phyloP scores from a whole-genome alignment of 2,113 vertebrate genomes.

The Puma concolor region DNA sequence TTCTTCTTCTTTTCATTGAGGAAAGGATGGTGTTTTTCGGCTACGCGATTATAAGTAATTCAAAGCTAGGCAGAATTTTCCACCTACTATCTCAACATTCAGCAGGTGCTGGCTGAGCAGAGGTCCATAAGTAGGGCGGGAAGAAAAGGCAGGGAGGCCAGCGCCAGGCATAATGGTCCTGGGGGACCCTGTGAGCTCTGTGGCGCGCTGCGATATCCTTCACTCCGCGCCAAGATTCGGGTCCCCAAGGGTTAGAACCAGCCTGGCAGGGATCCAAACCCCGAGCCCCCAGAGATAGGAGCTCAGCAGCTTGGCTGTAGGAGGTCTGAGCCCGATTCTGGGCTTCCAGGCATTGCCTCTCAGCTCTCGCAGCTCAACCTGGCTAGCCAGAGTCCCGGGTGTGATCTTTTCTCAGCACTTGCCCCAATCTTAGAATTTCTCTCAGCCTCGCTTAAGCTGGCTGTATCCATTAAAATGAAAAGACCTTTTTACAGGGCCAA shows the following conservation, averaged over 20 bases:
- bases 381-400: background rate
- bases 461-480: background rate
- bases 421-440: conserved; percentile 6
- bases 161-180: fast-evolving
- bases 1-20: background rate
- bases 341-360: background rate
- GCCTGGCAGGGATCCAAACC: background rate
- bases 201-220: background rate
- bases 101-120: conserved; percentile 29
- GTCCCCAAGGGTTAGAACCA: background rate
- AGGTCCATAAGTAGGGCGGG: background rate
- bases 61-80: background rate
- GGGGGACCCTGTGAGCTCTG: fast-evolving
- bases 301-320: fast-evolving
- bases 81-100: background rate
- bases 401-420: background rate
- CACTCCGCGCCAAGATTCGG: background rate
- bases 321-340: fast-evolving
- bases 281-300: background rate
- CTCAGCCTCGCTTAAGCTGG: background rate
- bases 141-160: background rate
- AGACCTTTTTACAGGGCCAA: background rate
- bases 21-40: background rate
- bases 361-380: fast-evolving
- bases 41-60: background rate